Evolutionary conservation across 2,888 invertebrate genomes (phyloP).

Genomic region (Leptura quadrifasciata): DNA sequence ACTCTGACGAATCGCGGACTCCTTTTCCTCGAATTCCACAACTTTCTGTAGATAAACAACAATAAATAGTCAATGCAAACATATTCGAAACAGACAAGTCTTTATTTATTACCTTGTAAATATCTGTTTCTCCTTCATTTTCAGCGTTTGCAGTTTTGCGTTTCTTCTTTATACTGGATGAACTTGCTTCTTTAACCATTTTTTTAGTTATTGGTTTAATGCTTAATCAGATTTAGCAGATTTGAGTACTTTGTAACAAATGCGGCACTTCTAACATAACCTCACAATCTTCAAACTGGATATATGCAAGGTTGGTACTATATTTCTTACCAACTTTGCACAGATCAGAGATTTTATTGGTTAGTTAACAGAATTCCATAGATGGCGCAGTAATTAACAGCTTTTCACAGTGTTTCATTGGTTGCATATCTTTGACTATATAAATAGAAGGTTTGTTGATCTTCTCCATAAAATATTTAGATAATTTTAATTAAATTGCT

Average conservation of each 20-base stretch:
- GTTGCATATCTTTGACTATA: too few relatives aligned
- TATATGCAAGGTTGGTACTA: too few relatives aligned
- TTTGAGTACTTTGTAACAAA: too few relatives aligned
- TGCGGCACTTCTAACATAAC: neutral
- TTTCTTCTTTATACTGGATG: conserved; percentile 76
- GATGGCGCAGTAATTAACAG: too few relatives aligned
- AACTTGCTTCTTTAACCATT: conserved; percentile 74
- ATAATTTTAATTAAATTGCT: too few relatives aligned
- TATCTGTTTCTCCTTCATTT: conserved; percentile 76
- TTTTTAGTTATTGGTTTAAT: conserved; percentile 45
- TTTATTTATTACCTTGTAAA: conserved; percentile 77
- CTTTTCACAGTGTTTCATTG: neutral
- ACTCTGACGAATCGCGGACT: conserved; percentile 80
- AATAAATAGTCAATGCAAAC: neutral
- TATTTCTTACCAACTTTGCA: too few relatives aligned
- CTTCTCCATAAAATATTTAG: too few relatives aligned
- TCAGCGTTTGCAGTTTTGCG: conserved; percentile 74
- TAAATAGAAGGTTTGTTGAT: too few relatives aligned
- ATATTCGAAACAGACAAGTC: conserved; percentile 5
- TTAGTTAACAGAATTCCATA: too few relatives aligned
- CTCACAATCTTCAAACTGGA: too few relatives aligned
- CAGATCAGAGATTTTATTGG: too few relatives aligned
- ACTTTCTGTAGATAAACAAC: conserved; percentile 75
- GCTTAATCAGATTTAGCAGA: neutral
- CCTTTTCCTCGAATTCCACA: conserved; percentile 84